A percentile compares a stretch with the other conserved stretches of the same genome.
Conservation (phyloP, 2,888 invertebrate species). For the Heliconius charithonia region DNA sequence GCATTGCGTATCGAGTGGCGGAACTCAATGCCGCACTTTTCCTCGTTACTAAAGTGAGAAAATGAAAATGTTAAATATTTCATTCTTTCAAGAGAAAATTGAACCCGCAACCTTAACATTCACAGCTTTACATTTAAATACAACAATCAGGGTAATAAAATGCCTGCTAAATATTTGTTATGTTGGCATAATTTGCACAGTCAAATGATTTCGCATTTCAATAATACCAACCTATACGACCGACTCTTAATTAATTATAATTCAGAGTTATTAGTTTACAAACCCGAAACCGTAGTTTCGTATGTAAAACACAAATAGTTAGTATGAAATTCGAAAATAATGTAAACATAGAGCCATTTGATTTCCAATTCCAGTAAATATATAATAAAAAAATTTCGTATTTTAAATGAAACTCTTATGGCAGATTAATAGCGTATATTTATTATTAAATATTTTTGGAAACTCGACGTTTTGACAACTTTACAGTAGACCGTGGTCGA, state of each 20-base stretch:
- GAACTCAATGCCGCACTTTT: neutral
- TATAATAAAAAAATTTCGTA: too few relatives aligned
- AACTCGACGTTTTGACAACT: too few relatives aligned
- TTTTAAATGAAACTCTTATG: too few relatives aligned
- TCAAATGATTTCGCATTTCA: constrained; percentile 3
- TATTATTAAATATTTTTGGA: too few relatives aligned
- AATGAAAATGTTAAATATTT: neutral
- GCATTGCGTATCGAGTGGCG: neutral
- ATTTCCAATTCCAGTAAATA: neutral
- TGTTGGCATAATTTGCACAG: constrained; percentile 5
- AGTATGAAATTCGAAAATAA: neutral
- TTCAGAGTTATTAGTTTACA: constrained; percentile 16
- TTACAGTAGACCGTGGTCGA: too few relatives aligned
- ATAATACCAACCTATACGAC: constrained; percentile 4
- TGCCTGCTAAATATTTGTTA: neutral
- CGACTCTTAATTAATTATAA: constrained; percentile 4
- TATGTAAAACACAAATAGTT: constrained; percentile 13
- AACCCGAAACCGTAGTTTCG: neutral
- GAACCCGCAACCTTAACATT: neutral
- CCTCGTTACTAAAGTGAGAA: neutral
- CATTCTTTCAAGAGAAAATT: neutral
- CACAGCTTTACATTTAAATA: neutral
- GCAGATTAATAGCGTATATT: too few relatives aligned
- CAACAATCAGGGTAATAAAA: neutral
- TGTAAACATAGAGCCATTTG: neutral